A percentile compares a stretch with the other conserved stretches of the same genome.
These are phyloP conservation scores for Drosophila pallidifrons DNA, from an alignment of 1,140 invertebrate genomes.

Conservation along the genomic window DNA sequence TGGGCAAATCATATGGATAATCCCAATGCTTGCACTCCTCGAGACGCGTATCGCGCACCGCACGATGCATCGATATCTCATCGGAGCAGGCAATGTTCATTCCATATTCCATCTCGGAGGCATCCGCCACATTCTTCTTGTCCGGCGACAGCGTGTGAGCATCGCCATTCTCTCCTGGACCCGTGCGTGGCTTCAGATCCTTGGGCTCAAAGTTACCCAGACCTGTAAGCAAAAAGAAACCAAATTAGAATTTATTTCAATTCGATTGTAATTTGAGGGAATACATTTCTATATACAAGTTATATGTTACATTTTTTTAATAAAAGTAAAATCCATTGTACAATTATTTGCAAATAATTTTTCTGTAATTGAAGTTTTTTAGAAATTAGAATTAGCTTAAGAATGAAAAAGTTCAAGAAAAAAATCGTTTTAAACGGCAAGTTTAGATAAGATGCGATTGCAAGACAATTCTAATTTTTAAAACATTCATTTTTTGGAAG, in stretches of 20 bases:
- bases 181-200: slow-evolving; percentile 87
- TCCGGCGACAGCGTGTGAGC: slow-evolving; percentile 63
- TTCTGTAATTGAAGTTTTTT: too few species aligned
- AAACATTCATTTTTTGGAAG: too few species aligned
- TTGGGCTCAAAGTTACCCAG: slow-evolving; percentile 90
- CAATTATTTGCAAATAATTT: too few species aligned
- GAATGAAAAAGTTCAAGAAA: too few species aligned
- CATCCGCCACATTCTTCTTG: slow-evolving; percentile 90
- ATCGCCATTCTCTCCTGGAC: slow-evolving; percentile 93
- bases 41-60: slow-evolving; percentile 94
- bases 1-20: slow-evolving; percentile 95
- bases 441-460: too few species aligned
- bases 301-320: too few species aligned
- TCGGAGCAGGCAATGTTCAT: slow-evolving; percentile 99
- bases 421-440: too few species aligned
- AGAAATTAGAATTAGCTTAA: too few species aligned
- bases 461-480: too few species aligned
- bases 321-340: too few species aligned
- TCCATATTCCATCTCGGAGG: slow-evolving; percentile 95
- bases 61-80: slow-evolving; percentile 92
- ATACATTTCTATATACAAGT: too few species aligned
- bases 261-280: neutral
- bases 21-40: slow-evolving; percentile 98
- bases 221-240: slow-evolving; percentile 55
- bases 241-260: neutral